phyloP scores from a whole-genome alignment of 2,113 vertebrate species.

The Redunca redunca region DNA sequence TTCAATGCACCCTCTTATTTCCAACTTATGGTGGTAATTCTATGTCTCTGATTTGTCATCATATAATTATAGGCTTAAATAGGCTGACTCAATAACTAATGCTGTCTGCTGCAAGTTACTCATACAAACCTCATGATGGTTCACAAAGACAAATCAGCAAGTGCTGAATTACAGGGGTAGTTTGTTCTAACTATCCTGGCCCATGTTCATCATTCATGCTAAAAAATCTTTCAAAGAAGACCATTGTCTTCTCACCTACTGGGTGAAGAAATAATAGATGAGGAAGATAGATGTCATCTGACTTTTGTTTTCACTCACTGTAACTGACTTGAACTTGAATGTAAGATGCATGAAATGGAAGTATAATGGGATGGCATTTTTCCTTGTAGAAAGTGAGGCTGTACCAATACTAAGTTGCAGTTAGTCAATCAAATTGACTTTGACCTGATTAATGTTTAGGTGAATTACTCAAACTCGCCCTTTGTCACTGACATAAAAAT shows the following conservation, averaged over 20 bases:
- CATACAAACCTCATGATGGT: conserved; percentile 58
- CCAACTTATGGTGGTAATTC: conserved; percentile 71
- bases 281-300: not conserved
- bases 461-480: conserved; percentile 30
- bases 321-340: not conserved
- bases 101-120: conserved; percentile 76
- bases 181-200: not conserved
- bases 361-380: not conserved
- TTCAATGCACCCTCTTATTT: conserved; percentile 65
- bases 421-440: conserved; percentile 14
- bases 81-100: conserved; percentile 75
- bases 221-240: not conserved
- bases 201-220: not conserved
- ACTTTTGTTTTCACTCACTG: not conserved
- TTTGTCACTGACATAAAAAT: conserved; percentile 45
- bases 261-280: not conserved
- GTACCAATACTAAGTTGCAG: not conserved
- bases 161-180: conserved; percentile 47
- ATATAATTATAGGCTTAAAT: conserved; percentile 77
- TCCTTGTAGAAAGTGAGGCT: not conserved
- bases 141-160: conserved; percentile 72
- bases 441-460: conserved; percentile 31
- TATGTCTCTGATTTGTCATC: conserved; percentile 74
- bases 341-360: not conserved
- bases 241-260: not conserved